Percentiles rank a stretch among this genome's conserved stretches.
These are phyloP conservation scores for Ormyrus labotus DNA, from an alignment of 2,888 invertebrate species.

Conservation along the genomic window DNA sequence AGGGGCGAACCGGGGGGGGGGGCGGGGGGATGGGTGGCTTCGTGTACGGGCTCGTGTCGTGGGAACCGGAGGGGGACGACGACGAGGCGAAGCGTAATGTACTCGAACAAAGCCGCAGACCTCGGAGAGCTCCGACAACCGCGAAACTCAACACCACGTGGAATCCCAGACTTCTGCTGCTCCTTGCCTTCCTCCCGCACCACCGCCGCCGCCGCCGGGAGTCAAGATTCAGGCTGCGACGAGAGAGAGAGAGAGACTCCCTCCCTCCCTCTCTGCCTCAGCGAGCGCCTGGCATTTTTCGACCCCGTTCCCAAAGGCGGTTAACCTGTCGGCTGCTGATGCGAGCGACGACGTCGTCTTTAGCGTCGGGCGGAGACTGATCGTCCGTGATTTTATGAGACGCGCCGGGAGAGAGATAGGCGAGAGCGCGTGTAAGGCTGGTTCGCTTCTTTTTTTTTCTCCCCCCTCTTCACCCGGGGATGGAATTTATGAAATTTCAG, in stretches of 20 bases:
- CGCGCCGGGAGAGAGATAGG: too few species aligned
- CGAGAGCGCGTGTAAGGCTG: too few species aligned
- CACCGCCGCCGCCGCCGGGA: neutral
- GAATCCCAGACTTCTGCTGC: constrained; percentile 25
- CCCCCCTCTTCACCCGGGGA: too few species aligned
- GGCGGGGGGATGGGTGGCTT: neutral
- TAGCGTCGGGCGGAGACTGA: neutral
- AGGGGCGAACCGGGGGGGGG: neutral
- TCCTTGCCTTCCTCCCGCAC: neutral
- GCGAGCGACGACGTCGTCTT: neutral
- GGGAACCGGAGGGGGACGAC: constrained; percentile 20
- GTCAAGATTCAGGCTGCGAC: neutral
- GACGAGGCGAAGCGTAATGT: constrained; percentile 52
- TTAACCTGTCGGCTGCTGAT: constrained; percentile 13
- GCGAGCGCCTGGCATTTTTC: constrained; percentile 12
- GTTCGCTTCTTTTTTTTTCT: neutral
- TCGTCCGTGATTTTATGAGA: too few species aligned
- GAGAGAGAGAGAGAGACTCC: neutral
- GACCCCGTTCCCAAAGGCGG: neutral
- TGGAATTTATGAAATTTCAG: too few species aligned
- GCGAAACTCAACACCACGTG: constrained; percentile 72
- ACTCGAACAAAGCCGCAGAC: constrained; percentile 71
- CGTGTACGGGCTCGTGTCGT: neutral
- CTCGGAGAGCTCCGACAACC: constrained; percentile 62
- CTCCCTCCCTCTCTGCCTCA: neutral